phyloP scores from a whole-genome alignment of 2,888 invertebrate genomes.

The Microplitis manilae region DNA sequence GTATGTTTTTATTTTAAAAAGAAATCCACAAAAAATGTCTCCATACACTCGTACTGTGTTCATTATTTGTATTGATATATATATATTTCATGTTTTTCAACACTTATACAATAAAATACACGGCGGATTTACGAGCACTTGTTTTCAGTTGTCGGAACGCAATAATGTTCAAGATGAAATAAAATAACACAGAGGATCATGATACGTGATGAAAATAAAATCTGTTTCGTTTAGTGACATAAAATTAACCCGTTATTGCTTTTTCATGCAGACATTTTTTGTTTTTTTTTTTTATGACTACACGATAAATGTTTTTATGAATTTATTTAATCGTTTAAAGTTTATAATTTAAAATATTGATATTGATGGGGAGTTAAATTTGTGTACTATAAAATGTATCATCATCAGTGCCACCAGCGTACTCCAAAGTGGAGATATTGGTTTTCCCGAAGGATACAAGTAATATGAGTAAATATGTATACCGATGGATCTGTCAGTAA shows the following conservation, averaged over 20 bases:
- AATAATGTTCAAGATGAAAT: conserved; percentile 25
- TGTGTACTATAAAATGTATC: neutral
- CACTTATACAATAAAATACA: conserved; percentile 11
- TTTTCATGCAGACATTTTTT: neutral
- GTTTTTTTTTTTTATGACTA: neutral
- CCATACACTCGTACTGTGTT: neutral
- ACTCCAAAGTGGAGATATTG: neutral
- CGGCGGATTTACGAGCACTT: conserved; percentile 19
- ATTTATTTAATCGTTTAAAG: neutral
- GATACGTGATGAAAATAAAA: conserved; percentile 4
- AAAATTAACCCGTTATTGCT: conserved; percentile 22
- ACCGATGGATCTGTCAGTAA: neutral
- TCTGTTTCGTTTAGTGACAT: conserved; percentile 12
- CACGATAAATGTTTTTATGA: neutral
- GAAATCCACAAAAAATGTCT: neutral
- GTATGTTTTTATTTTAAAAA: neutral
- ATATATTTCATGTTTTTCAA: conserved; percentile 10
- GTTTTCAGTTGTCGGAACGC: conserved; percentile 26
- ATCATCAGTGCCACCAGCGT: neutral
- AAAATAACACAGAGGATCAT: neutral
- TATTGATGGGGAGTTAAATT: no score
- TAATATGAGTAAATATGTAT: conserved; percentile 1
- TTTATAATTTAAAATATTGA: no score
- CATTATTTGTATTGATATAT: neutral
- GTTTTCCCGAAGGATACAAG: neutral